Percentiles rank a stretch among this genome's conserved stretches.
These are phyloP conservation scores for Cotesia chilonis DNA, from an alignment of 1,140 invertebrate genomes.

Conservation along the genomic window DNA sequence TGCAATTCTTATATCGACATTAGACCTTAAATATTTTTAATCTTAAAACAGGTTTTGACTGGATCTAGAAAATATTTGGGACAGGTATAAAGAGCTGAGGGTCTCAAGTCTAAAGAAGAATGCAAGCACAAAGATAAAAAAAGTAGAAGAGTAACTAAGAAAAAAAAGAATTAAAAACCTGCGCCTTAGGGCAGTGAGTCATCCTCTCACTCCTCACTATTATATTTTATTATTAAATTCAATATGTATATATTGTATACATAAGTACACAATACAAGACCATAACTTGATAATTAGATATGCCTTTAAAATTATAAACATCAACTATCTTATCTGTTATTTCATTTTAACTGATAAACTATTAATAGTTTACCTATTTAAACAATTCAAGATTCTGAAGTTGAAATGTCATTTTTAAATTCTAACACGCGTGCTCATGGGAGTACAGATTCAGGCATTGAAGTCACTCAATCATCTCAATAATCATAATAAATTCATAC, in stretches of 20 bases:
- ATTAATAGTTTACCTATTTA: too few relatives aligned
- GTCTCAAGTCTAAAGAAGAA: neutral
- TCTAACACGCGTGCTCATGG: neutral
- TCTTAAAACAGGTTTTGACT: too few relatives aligned
- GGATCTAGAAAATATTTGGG: neutral
- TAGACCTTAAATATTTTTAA: too few relatives aligned
- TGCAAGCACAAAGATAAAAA: constrained; percentile 22
- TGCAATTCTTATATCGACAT: too few relatives aligned
- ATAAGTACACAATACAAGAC: too few relatives aligned
- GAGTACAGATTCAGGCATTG: constrained; percentile 49
- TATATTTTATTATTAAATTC: too few relatives aligned
- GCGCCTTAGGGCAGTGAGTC: constrained; percentile 15
- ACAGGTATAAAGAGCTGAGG: neutral
- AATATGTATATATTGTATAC: too few relatives aligned
- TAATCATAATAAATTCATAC: neutral
- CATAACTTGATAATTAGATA: too few relatives aligned
- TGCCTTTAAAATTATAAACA: too few relatives aligned
- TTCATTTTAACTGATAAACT: too few relatives aligned
- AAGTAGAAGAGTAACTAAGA: constrained; percentile 29
- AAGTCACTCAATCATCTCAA: constrained; percentile 45
- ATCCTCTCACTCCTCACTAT: neutral
- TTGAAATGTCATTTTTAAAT: neutral
- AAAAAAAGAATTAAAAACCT: neutral
- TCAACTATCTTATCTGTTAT: too few relatives aligned
- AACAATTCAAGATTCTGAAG: neutral